These are phyloP conservation scores for Thalassaphorura encarpata DNA, from an alignment of 1,140 invertebrate genomes.

Conservation along the genomic window DNA sequence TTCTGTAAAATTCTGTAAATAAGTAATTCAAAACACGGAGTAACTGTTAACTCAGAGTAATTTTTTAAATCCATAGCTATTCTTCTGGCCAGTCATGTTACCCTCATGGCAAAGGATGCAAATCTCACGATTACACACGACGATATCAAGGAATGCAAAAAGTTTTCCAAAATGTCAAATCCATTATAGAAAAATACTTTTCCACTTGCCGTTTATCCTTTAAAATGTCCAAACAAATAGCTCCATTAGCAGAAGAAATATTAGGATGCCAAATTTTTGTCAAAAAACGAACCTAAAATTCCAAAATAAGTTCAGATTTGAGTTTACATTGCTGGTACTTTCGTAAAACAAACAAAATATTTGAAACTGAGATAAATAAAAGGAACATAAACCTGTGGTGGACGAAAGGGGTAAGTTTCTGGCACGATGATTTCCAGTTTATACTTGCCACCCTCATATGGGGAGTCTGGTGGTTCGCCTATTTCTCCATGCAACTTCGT, in stretches of 20 bases:
- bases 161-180: constrained; percentile 60
- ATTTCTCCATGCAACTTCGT: constrained; percentile 86
- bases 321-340: no score
- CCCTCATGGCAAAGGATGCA: constrained; percentile 80
- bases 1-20: not conserved
- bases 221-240: constrained; percentile 97
- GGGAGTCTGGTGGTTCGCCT: constrained; percentile 86
- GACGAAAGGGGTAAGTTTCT: constrained; percentile 98
- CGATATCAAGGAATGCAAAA: constrained; percentile 84
- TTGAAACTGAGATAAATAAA: not conserved
- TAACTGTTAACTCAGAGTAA: not conserved
- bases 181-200: no score
- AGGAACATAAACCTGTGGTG: constrained; percentile 72
- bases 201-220: constrained; percentile 99
- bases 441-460: constrained; percentile 92
- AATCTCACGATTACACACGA: constrained; percentile 68
- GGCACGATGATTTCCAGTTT: constrained; percentile 94
- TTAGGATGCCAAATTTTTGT: constrained; percentile 99
- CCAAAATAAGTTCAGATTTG: no score
- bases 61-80: constrained; percentile 62
- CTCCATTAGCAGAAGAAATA: constrained; percentile 96
- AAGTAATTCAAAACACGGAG: constrained; percentile 6
- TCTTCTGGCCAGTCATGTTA: constrained; percentile 86
- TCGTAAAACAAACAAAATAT: not conserved
- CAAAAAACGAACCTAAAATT: constrained; percentile 80